These are phyloP conservation scores for Criorhina ranunculi DNA, from an alignment of 2,888 invertebrate species.

Conservation along the genomic window DNA sequence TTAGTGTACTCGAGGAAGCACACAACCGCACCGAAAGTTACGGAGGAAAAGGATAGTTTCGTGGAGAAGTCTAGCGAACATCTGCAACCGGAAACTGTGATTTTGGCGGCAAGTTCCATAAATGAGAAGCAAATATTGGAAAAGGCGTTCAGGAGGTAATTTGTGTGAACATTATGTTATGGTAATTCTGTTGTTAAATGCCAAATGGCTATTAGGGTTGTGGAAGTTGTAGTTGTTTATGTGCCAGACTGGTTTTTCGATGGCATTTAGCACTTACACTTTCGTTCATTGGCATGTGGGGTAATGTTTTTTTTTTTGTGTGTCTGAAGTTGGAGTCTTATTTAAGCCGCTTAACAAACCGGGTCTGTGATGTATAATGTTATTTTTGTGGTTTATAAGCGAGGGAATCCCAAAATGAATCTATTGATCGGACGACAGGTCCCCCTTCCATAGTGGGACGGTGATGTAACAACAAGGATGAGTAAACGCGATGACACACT, in stretches of 20 bases:
- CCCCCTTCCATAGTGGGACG: no score
- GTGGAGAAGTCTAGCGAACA: constrained; percentile 49
- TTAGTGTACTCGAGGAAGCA: constrained; percentile 62
- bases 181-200: constrained; percentile 27
- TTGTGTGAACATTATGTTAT: constrained; percentile 52
- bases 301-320: no score
- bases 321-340: no score
- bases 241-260: constrained; percentile 24
- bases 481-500: no score
- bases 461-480: no score
- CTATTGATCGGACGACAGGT: no score
- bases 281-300: no score
- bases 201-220: constrained; percentile 3
- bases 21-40: constrained; percentile 11
- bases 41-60: constrained; percentile 31
- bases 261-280: not conserved
- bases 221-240: not conserved
- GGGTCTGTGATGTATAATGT: no score
- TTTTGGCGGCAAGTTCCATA: constrained; percentile 84
- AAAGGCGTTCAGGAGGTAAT: constrained; percentile 85
- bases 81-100: constrained; percentile 85
- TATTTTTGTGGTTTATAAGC: no score
- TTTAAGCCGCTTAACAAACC: no score
- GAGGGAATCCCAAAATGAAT: no score
- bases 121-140: constrained; percentile 84